phyloP scores from a whole-genome alignment of 2,113 vertebrate genomes.

The Perognathus longimembris region DNA sequence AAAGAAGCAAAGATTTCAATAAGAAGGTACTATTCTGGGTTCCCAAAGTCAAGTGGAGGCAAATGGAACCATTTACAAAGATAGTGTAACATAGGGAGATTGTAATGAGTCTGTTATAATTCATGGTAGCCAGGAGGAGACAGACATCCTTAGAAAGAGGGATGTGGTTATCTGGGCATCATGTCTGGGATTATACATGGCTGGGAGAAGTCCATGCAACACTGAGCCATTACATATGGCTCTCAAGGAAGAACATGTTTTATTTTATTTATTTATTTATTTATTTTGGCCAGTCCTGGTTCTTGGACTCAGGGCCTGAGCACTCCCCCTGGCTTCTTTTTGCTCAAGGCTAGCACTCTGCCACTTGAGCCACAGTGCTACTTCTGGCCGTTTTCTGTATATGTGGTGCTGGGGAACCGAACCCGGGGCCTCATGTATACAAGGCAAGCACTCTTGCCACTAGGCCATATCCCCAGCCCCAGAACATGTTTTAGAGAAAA shows the following conservation, averaged over 20 bases:
- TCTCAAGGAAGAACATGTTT: constrained; percentile 49
- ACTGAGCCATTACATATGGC: constrained; percentile 40
- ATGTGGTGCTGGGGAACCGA: too few species aligned
- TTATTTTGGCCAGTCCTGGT: too few species aligned
- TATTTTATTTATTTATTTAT: too few species aligned
- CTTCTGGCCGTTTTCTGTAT: too few species aligned
- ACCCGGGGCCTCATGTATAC: too few species aligned
- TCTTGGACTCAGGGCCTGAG: too few species aligned
- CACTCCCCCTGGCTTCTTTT: too few species aligned
- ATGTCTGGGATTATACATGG: constrained; percentile 40
- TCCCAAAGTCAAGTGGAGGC: constrained; percentile 5
- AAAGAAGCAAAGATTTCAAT: constrained; percentile 6
- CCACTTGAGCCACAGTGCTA: too few species aligned
- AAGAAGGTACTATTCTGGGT: background rate
- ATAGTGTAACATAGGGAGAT: constrained; percentile 22
- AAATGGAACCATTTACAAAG: constrained; percentile 59
- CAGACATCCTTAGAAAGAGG: constrained; percentile 52
- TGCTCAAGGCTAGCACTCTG: too few species aligned
- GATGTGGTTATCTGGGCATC: constrained; percentile 47
- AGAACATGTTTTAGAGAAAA: too few species aligned
- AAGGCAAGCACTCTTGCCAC: too few species aligned
- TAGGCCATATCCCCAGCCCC: too few species aligned
- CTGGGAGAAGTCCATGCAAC: constrained; percentile 38
- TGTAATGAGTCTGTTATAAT: constrained; percentile 52
- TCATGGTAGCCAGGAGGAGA: constrained; percentile 63